Evolutionary conservation across 2,888 invertebrate genomes (phyloP), one percentile per base, ranked within the genome.

Genomic region (Melanchra persicariae): DNA sequence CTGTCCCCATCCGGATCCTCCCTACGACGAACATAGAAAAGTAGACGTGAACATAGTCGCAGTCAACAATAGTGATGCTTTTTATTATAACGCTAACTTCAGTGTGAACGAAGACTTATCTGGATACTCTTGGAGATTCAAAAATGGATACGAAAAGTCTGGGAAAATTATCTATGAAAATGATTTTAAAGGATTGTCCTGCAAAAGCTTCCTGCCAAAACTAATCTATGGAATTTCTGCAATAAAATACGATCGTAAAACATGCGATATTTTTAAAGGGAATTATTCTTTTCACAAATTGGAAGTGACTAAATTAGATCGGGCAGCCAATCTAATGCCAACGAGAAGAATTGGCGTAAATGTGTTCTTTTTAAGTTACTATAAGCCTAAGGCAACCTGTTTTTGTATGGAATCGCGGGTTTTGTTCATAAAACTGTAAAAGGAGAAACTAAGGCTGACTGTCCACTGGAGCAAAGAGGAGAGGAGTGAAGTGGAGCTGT

Each of bases 341-440:
- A 77, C 34, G 12, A 49, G 70, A 37, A 47, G 15, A 1, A 24
- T 74, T n/a, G 70, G 77, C 9, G n/a, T 70, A 12, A 77, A 77
- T 49, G 59, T 60, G 4, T 69, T 49, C 49, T 61, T 49, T n/a
- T 15, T 74, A 24, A 77, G 77, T 51, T 74, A 70, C 24, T 61
- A 61, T 6, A 77, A 60, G 55, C 70, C 70, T 12, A 26, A 34
- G 1, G 55, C 40, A 0, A 74, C 70, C 3, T 74, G 77, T 0
- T 77, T 69, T 69, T 74, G 77, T 77, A 60, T 77, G 22, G 22
- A 49, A 26, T 55, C 59, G 19, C 77, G 77, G 1, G 49, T 69
- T 43, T 45, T 74, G 26, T 15, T 61, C 0, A 43, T 74, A 22
- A 77, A 60, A 43, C 2, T 34, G 0, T 59, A 22, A 54, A 52